These are phyloP conservation scores for Habroteleia sp. DNA, from an alignment of 2,888 invertebrate genomes.

Conservation along the genomic window DNA sequence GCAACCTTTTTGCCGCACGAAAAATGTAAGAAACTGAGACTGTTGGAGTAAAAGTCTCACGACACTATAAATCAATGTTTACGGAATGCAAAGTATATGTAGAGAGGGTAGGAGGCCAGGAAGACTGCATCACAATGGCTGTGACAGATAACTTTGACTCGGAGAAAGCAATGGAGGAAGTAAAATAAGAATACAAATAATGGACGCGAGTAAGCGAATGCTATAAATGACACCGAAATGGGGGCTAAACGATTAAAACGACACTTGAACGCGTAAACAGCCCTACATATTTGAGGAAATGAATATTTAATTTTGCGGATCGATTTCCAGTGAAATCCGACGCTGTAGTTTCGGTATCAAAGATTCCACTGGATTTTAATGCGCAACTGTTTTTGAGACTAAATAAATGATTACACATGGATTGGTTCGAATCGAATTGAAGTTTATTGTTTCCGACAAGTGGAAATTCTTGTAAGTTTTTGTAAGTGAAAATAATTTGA, in stretches of 20 bases:
- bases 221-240: slow-evolving; percentile 4
- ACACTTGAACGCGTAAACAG: slow-evolving; percentile 16
- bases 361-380: slow-evolving; percentile 25
- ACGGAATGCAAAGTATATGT: slow-evolving; percentile 28
- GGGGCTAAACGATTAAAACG: slow-evolving; percentile 10
- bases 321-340: slow-evolving; percentile 27
- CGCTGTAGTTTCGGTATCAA: slow-evolving; percentile 10
- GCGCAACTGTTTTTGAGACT: slow-evolving; percentile 2
- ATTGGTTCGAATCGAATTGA: not conserved
- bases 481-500: too few species aligned
- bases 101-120: not conserved
- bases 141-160: slow-evolving; percentile 45
- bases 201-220: slow-evolving; percentile 25
- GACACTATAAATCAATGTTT: slow-evolving; percentile 58
- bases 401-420: slow-evolving; percentile 26
- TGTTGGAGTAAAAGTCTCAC: slow-evolving; percentile 48
- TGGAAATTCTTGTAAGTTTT: too few species aligned
- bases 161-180: slow-evolving; percentile 18
- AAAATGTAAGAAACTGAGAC: slow-evolving; percentile 45
- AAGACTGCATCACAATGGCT: slow-evolving; percentile 15
- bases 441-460: slow-evolving; percentile 4
- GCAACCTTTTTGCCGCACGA: slow-evolving; percentile 27
- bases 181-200: slow-evolving; percentile 44
- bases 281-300: not conserved
- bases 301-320: slow-evolving; percentile 35